Evolutionary conservation across 2,888 invertebrate genomes (phyloP), one percentile per base, ranked within the genome.

Genomic region (Epinotia brunnichana): DNA sequence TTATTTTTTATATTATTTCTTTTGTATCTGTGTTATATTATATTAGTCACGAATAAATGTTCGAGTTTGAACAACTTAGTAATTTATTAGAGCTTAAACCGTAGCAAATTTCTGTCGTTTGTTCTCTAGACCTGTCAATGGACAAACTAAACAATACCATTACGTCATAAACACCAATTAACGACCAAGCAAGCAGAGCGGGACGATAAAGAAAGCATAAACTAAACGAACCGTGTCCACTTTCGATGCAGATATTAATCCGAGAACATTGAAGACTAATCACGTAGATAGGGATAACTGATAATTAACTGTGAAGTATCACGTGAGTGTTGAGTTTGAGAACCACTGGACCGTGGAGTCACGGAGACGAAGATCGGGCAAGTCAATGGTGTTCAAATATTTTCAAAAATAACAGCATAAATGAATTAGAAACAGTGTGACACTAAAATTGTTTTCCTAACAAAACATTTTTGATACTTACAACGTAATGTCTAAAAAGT

Each of bases 201-300:
- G 51, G 56, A 21, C 44, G 35, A 61, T 29, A 67, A 67, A 74
- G 56, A 67, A 68, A 60, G 60, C 63, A 59, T 63, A 68, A 62
- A 70, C 9, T 21, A 44, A 74, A 66, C 74, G 70, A 66, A 71
- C 68, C 71, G 53, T 62, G 63, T 63, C 62, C 54, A 63, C 70
- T 74, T 59, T 70, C 74, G 51, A 67, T 69, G 59, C 53, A 66
- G 39, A 71, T 29, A 39, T 62, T 69, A 69, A 73, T 73, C 62
- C 39, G 66, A 60, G 39, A 17, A 53, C 44, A 44, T 44, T 29
- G 54, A 62, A 19, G 57, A 51, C 17, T 29, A 57, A 70, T 63
- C 44, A 71, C 17, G 53, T 29, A 61, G 54, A 67, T 48, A 62
- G 17, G 60, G 57, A 69, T 63, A 69, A 53, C 41, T 53, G 44